Evolutionary conservation across 2,888 invertebrate species (phyloP).

Genomic region (Lasioglossum leucozonium): DNA sequence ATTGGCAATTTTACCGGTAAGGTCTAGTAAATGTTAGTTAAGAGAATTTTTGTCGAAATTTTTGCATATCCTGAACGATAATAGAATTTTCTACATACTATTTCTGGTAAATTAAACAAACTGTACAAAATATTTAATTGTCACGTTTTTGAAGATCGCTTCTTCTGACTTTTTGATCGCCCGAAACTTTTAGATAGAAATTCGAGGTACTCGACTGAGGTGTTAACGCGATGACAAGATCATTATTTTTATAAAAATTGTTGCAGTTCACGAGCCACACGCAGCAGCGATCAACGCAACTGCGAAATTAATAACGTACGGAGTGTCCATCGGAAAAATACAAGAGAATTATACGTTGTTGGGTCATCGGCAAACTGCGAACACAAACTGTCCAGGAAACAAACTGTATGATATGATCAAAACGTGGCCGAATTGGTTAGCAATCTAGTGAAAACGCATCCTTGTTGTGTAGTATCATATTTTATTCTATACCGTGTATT

Average conservation of each 20-base stretch:
- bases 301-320: slow-evolving; percentile 87
- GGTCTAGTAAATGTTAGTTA: not conserved
- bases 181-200: not conserved
- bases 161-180: no score
- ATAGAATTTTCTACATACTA: no score
- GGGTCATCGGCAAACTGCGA: slow-evolving; percentile 85
- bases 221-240: not conserved
- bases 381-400: slow-evolving; percentile 78
- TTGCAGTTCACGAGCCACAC: slow-evolving; percentile 72
- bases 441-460: not conserved
- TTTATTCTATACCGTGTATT: not conserved
- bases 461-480: not conserved
- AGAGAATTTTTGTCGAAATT: no score
- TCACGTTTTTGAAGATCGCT: no score
- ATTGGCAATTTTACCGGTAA: slow-evolving; percentile 88
- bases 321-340: slow-evolving; percentile 88
- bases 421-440: slow-evolving; percentile 75
- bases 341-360: slow-evolving; percentile 88
- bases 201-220: no score
- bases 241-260: not conserved
- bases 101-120: no score
- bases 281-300: slow-evolving; percentile 86
- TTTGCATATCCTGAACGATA: no score
- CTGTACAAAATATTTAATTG: no score
- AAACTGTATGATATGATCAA: slow-evolving; percentile 74